Evolutionary conservation across 2,888 invertebrate genomes (phyloP), one percentile per base, ranked within the genome.

Genomic region (Cybosia mesomella): DNA sequence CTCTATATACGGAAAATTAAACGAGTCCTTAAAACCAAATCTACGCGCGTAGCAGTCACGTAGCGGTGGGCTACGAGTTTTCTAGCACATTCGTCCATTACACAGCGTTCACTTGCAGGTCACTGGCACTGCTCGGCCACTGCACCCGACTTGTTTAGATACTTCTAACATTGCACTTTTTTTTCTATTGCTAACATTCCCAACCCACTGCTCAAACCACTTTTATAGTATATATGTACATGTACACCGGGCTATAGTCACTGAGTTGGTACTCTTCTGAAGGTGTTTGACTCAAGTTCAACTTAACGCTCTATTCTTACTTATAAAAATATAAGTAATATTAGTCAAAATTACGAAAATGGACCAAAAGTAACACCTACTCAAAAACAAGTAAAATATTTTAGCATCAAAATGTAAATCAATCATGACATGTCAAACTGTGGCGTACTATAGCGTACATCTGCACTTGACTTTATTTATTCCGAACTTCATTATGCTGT

Each of bases 61-160:
- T 92, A 92, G 92, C 87, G 72, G 65, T 67, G 67, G 69, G 89
- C 93, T 92, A 92, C 92, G 91, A 81, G 76, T 79, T 84, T 76
- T 86, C 85, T 74, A 79, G 81, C 70, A 76, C 73, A 80, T 77
- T 84, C 85, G 77, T 79, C 76, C 83, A 59, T 72, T 76, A 72
- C 78, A 79, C 68, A 74, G 76, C 79, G 82, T 74, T 80, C 83
- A 85, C 85, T 86, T 83, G 87, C 92, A 80, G 94, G 95, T 95
- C 95, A 94, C 86, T 93, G 94, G 90, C 94, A 92, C 93, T 87
- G 82, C 80, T 67, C 91, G 93, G 94, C 87, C 94, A 94, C 87
- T 94, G 94, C 93, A 92, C 94, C 86, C 93, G 80, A 87, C 92
- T 90, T 87, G 91, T 92, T 93, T 94, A 94, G 93, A 94, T 92